A percentile compares a stretch with the other conserved stretches of the same genome.
phyloP scores from a whole-genome alignment of 2,113 vertebrate genomes.

The Rhinopomastus cyanomelas region DNA sequence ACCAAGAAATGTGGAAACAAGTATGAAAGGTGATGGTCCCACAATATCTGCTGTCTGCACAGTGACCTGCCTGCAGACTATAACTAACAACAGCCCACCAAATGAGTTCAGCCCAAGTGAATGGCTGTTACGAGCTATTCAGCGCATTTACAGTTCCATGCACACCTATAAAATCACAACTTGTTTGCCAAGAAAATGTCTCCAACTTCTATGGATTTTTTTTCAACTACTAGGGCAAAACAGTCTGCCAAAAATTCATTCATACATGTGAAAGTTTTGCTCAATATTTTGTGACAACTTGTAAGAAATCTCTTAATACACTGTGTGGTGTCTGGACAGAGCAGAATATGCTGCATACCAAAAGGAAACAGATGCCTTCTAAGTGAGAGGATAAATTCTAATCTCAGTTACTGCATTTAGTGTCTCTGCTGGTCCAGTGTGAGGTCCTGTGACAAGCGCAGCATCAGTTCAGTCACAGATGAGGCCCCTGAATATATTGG shows the following conservation, averaged over 20 bases:
- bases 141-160: not conserved
- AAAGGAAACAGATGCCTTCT: constrained; percentile 25
- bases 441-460: not conserved
- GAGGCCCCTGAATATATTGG: not conserved
- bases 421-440: not conserved
- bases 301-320: not conserved
- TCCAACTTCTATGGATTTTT: not conserved
- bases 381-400: constrained; percentile 13
- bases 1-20: not conserved
- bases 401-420: not conserved
- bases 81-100: constrained; percentile 22
- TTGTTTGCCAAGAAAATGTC: constrained; percentile 13
- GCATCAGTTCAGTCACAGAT: not conserved
- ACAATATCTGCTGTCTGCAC: not conserved
- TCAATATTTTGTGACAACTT: not conserved
- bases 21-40: not conserved
- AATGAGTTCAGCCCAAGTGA: not conserved
- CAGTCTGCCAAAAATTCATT: not conserved
- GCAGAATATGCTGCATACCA: not conserved
- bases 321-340: not conserved
- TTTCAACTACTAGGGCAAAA: not conserved
- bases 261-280: not conserved
- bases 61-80: constrained; percentile 4
- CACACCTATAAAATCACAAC: constrained; percentile 3
- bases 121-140: not conserved